Evolutionary conservation across 1,140 invertebrate species (phyloP).

Genomic region (Heliconius himera): DNA sequence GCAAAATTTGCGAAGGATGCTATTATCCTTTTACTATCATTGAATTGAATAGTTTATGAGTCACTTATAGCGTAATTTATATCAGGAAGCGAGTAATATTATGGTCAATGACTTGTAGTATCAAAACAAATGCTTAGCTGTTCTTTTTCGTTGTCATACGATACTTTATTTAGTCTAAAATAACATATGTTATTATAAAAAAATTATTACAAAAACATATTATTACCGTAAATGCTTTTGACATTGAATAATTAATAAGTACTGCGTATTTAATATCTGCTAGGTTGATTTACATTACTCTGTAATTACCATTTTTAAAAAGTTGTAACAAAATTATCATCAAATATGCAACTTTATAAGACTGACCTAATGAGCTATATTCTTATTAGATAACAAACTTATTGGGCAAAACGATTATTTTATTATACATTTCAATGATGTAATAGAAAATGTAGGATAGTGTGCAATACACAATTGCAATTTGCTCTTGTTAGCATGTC

Average conservation of each 20-base stretch:
- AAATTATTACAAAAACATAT: constrained; percentile 44
- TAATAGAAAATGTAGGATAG: constrained; percentile 15
- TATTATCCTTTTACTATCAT: constrained; percentile 48
- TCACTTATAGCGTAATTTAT: constrained; percentile 67
- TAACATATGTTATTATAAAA: background rate
- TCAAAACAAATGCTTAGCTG: constrained; percentile 27
- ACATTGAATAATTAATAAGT: constrained; percentile 53
- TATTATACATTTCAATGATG: constrained; percentile 7
- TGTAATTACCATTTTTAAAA: background rate
- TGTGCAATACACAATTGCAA: constrained; percentile 19
- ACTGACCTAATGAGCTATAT: constrained; percentile 13
- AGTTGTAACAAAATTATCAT: background rate
- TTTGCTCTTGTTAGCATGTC: constrained; percentile 28
- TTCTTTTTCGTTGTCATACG: background rate
- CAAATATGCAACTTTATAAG: background rate
- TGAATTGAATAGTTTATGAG: constrained; percentile 57
- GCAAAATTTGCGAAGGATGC: constrained; percentile 52
- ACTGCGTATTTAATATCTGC: constrained; percentile 20
- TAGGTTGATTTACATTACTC: constrained; percentile 5
- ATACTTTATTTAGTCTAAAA: background rate
- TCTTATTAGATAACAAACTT: constrained; percentile 4
- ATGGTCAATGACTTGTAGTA: constrained; percentile 68
- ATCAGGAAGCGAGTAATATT: constrained; percentile 68
- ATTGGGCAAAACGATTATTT: background rate
- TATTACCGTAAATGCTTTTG: constrained; percentile 49